Evolutionary conservation across 1,140 invertebrate genomes (phyloP), one percentile per base, ranked within the genome.

Genomic region (Cyrtorhinus lividipennis): DNA sequence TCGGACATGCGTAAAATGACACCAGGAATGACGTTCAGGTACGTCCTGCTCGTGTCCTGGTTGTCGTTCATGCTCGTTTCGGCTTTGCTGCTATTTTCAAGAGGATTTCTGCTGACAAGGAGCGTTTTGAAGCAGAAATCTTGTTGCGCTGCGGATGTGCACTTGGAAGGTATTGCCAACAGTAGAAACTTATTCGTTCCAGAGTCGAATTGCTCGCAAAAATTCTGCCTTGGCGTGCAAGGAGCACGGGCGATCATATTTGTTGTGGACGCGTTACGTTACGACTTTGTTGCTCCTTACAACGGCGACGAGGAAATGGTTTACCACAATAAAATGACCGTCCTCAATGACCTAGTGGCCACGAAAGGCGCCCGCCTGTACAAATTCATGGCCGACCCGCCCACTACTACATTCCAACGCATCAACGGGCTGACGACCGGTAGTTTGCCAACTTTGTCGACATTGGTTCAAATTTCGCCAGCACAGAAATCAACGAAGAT

Each of bases 361-460:
- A 85, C 89, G 2, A 73, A 82, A 1, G 75, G 83, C 60, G 73
- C 85, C 0, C 76, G 84, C 30, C 71, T 92, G 0, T 87, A 82
- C 70, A 83, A 81, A 65, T 96, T 96, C 69, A 80, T 95, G 61
- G 95, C 95, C 24, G 95, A 99, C 78, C 92, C 95, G 12, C 95
- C 95, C 10, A 98, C 95, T 0, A 98, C 95, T 0, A 98, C 95
- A 10, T 79, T 97, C 76, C 95, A 99, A 72, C 79, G 95, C 59
- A 72, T 97, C 0, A 96, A 97, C 74, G 93, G 88, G 13, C 73
- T 99, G 2, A 94, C 90, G 0, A 97, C 95, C 1, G 95, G 95
- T 22, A 94, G 90, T 67, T 75, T 99, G 62, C 95, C 95, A 1
- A 98, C 95, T 98, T 98, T 73, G 87, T 98, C 62, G 92, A 95